Conservation (phyloP, 2,888 invertebrate genomes). For the Phyto melanocephala region DNA sequence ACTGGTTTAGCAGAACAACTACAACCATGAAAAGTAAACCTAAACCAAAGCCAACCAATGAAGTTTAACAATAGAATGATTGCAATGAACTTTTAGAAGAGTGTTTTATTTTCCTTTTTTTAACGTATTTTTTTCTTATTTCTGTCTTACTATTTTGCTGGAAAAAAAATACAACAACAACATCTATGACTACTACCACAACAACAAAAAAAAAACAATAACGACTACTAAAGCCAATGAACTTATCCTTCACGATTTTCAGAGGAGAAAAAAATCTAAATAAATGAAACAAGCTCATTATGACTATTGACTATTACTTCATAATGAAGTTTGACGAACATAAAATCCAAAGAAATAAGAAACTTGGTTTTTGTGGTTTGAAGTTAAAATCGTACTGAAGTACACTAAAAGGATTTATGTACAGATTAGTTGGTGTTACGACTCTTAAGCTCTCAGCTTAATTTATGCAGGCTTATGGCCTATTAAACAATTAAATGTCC, state of each 20-base stretch:
- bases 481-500: too few relatives aligned
- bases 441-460: too few relatives aligned
- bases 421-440: too few relatives aligned
- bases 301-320: constrained; percentile 58
- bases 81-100: constrained; percentile 61
- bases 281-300: constrained; percentile 40
- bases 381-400: constrained; percentile 16
- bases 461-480: too few relatives aligned
- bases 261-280: constrained; percentile 1
- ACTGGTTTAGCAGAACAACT: constrained; percentile 33
- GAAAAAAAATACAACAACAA: constrained; percentile 44
- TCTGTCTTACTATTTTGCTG: constrained; percentile 53
- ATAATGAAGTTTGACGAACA: constrained; percentile 24
- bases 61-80: constrained; percentile 64
- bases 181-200: constrained; percentile 53
- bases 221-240: constrained; percentile 66
- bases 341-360: constrained; percentile 18
- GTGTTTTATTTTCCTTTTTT: constrained; percentile 32
- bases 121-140: constrained; percentile 32
- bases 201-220: constrained; percentile 35
- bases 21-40: constrained; percentile 3
- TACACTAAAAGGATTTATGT: constrained; percentile 15
- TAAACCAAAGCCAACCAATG: constrained; percentile 51
- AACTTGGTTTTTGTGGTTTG: constrained; percentile 62
- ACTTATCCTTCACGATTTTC: constrained; percentile 67